A percentile compares a stretch with the other conserved stretches of the same genome.
Conservation (phyloP, 2,888 invertebrate genomes). For the Drosophila ustulata region DNA sequence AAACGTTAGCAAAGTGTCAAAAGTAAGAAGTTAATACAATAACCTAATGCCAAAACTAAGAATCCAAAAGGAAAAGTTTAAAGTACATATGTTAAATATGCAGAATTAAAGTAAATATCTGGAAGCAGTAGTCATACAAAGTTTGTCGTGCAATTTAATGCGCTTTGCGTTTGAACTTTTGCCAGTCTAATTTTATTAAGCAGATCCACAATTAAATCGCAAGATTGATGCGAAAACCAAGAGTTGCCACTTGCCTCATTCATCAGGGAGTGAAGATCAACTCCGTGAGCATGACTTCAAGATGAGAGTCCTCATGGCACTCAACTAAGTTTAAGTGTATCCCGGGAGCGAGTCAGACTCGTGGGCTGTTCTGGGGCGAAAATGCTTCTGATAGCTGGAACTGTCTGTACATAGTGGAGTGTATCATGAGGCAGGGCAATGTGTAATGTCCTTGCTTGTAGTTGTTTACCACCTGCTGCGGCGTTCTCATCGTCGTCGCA, state of each 20-base stretch:
- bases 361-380: background rate
- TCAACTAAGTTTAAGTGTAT: constrained; percentile 22
- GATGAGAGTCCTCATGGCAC: constrained; percentile 20
- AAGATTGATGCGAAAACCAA: background rate
- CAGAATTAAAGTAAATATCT: too few species aligned
- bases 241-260: background rate
- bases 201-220: background rate
- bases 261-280: constrained; percentile 13
- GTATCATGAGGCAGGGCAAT: constrained; percentile 13
- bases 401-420: background rate
- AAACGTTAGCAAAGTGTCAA: too few species aligned
- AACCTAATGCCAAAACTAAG: too few species aligned
- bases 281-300: background rate
- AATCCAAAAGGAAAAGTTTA: too few species aligned
- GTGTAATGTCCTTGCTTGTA: constrained; percentile 48
- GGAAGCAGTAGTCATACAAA: too few species aligned
- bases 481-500: constrained; percentile 39
- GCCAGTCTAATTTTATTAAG: too few species aligned
- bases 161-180: too few species aligned
- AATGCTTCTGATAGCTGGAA: constrained; percentile 10
- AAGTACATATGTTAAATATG: too few species aligned
- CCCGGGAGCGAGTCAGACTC: background rate
- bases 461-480: constrained; percentile 67
- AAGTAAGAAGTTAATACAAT: too few species aligned
- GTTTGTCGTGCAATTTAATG: too few species aligned